Evolutionary conservation across 2,797 vertebrate species (phyloP), one percentile per base, ranked within the genome.

Genomic region (Oryzias dopingdopingensis): DNA sequence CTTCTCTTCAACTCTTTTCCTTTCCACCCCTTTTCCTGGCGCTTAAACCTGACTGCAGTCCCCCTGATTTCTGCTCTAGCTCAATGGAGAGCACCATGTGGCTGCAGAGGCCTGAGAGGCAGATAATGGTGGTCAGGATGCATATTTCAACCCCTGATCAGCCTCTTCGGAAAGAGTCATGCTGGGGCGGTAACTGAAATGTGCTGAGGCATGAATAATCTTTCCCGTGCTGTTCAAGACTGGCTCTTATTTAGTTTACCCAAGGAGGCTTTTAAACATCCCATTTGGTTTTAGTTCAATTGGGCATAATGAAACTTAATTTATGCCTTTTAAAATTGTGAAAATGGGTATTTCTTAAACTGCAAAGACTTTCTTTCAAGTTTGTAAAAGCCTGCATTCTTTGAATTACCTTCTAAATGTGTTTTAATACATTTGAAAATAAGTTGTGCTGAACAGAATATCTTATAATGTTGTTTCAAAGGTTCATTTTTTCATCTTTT

Each of bases 131-230:
- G 72, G 69, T 79, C 62, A 60, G 49, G 65, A 68, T 65, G 56
- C 56, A 62, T 66, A 67, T 86, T 88, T 86, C 78, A 81, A 83
- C 26, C 22, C 44, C 64, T 50, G 77, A 74, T 79, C 72, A 50
- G 71, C 63, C 51, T 65, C 37, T 74, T 76, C 20, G 55, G 74
- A 81, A 81, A 81, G 71, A 78, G 42, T 56, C 70, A 12, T 62
- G 69, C 74, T 78, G 71, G 65, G 64, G 71, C 70, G 74, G 79
- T 71, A 49, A 79, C 62, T 82, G 62, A 65, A 80, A 85, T 73
- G 59, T 65, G 52, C 67, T 63, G 68, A 82, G 56, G 82, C 71
- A 75, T 84, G 70, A 86, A 72, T 77, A 62, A 62, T 59, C 51
- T 54, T 54, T 51, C 56, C 51, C 58, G 47, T 56, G 53, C 53